Percentiles rank a stretch among this genome's conserved stretches.
Conservation (phyloP, 2,888 invertebrate genomes). For the Cheilosia scutellata region DNA sequence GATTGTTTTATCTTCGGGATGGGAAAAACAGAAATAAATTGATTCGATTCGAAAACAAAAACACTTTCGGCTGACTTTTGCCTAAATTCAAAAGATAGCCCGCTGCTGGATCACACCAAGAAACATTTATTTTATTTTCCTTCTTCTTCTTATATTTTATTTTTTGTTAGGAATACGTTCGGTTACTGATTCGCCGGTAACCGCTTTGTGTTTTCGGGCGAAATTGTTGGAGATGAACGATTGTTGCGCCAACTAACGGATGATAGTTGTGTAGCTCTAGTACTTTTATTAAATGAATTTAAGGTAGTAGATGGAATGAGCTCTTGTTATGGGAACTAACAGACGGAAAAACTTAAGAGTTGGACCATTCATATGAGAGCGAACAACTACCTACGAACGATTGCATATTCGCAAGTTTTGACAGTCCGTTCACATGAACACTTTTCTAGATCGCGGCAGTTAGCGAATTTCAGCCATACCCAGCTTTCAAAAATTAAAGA, state of each 20-base stretch:
- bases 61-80: constrained; percentile 69
- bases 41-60: constrained; percentile 49
- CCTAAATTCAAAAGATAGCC: constrained; percentile 68
- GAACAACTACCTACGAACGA: no score
- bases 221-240: constrained; percentile 35
- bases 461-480: no score
- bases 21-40: constrained; percentile 57
- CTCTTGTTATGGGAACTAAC: no score
- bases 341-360: no score
- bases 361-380: no score
- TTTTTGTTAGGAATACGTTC: constrained; percentile 67
- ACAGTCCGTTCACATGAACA: no score
- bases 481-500: no score
- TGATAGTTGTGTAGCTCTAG: constrained; percentile 39
- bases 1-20: constrained; percentile 42
- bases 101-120: constrained; percentile 67
- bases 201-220: constrained; percentile 72
- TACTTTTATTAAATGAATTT: not conserved
- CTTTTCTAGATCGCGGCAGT: no score
- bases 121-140: constrained; percentile 72
- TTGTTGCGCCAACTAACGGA: not conserved
- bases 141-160: constrained; percentile 40
- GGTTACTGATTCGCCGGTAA: constrained; percentile 73
- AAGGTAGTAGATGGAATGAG: not conserved
- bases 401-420: no score